Percentiles rank a stretch among this genome's conserved stretches.
Evolutionary conservation across 2,888 invertebrate genomes (phyloP).

Genomic region (Lamellibrachia satsuma): DNA sequence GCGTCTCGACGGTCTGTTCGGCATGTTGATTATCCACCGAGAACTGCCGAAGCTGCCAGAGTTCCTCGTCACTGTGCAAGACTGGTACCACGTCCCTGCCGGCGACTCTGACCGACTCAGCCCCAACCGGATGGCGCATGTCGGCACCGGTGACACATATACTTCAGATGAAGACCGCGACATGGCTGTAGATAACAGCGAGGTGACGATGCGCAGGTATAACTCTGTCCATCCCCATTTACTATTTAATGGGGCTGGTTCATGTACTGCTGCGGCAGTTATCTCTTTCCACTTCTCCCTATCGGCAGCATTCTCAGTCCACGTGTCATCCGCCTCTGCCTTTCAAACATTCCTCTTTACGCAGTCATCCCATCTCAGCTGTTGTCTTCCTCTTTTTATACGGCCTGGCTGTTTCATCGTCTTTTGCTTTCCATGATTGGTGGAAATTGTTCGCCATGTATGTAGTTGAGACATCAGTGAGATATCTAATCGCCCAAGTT

Average conservation of each 20-base stretch:
- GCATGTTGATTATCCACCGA: conserved; percentile 35
- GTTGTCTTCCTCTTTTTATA: too few relatives aligned
- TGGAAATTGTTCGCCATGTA: too few relatives aligned
- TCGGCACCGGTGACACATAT: conserved; percentile 26
- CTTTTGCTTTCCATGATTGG: too few relatives aligned
- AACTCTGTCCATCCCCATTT: neutral
- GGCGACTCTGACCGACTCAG: neutral
- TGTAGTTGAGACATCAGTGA: neutral
- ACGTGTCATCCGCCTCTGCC: too few relatives aligned
- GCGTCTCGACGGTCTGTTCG: conserved; percentile 35
- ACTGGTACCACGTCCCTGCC: conserved; percentile 19
- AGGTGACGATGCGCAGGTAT: conserved; percentile 22
- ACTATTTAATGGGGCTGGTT: too few relatives aligned
- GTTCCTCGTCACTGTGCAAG: neutral
- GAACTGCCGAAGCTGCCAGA: conserved; percentile 10
- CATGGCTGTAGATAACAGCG: conserved; percentile 24
- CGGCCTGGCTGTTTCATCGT: too few relatives aligned
- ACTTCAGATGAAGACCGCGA: conserved; percentile 18
- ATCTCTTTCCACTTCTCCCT: too few relatives aligned
- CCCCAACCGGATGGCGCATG: neutral
- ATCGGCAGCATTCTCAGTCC: too few relatives aligned
- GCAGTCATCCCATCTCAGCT: too few relatives aligned
- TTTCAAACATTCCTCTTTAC: too few relatives aligned
- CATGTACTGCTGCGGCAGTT: too few relatives aligned
- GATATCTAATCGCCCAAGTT: neutral